A percentile compares a stretch with the other conserved stretches of the same genome.
Evolutionary conservation across 2,113 vertebrate genomes (phyloP).

Genomic region (Marcusenius ussheri): DNA sequence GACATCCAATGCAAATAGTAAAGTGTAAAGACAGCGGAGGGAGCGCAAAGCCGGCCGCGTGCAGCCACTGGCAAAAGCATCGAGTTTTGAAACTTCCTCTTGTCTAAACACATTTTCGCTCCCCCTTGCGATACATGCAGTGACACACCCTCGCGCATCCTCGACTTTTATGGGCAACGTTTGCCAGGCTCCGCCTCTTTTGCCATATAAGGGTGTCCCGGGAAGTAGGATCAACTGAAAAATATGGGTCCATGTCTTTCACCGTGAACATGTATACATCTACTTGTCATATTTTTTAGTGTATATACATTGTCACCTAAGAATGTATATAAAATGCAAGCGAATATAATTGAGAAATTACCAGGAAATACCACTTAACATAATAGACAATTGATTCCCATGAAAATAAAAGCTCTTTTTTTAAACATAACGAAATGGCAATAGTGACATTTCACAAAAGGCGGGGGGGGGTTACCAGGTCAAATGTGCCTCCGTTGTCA

Average conservation of each 20-base stretch:
- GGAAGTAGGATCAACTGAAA: background rate
- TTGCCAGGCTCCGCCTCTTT: background rate
- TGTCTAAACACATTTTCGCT: conserved; percentile 3
- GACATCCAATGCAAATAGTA: background rate
- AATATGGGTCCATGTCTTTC: background rate
- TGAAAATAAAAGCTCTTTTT: background rate
- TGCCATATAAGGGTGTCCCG: background rate
- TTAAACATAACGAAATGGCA: background rate
- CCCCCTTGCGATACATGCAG: background rate
- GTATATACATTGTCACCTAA: background rate
- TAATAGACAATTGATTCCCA: background rate
- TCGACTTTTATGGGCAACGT: conserved; percentile 13
- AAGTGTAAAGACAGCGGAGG: background rate
- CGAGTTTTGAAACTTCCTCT: conserved; percentile 21
- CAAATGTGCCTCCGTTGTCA: background rate
- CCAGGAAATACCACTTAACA: background rate
- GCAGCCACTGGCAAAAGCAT: background rate
- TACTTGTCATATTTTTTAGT: background rate
- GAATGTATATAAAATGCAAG: background rate
- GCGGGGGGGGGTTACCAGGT: background rate
- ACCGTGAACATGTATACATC: background rate
- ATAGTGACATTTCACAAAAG: background rate
- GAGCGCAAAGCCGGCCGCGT: background rate
- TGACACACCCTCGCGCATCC: background rate
- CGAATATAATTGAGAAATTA: background rate